Base-by-base conservation (phyloP, 2,797 vertebrate species). In the Gobionotothen gibberifrons region DNA sequence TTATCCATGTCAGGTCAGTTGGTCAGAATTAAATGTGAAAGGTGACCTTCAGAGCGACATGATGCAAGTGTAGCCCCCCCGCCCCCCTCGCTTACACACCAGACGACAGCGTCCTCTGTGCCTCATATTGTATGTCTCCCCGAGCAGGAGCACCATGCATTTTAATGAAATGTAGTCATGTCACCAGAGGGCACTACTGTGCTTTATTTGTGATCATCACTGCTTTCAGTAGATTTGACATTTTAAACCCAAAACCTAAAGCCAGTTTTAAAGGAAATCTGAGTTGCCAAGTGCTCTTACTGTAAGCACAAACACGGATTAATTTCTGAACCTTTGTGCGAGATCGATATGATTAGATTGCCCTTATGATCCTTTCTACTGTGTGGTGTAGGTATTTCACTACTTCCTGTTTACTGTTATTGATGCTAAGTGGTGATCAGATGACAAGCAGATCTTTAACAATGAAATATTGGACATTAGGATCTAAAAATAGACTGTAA, bases 111-210 rank as follows among this genome's bases (percentile, higher is more conserved):
- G 60, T 78, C 70, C 74, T 53, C 57, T 75, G 48, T 66, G 68
- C 46, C 85, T 82, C 59, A 39, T 76, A 53, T 74, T 85, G 79
- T 70, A 58, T 74, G 58, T 82, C 70, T 85, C 78, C 63, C 16
- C 44, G 67, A 80, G 77, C 84, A 78, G 69, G 64, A 78, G 78
- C 66, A 74, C 67, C 51, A 62, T 87, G 90, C 87, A 88, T 93
- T 89, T 92, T 89, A 87, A 92, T 92, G 85, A 83, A 83, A 78
- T 86, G 78, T 82, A 88, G 74, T 92, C 79, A 79, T 90, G 91
- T 92, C 94, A 95, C 93, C 93, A 94, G 93, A 92, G 93, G 94
- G 94, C 92, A 92, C 93, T 87, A 85, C 90, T 89, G 90, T 90
- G 90, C 93, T 91, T 90, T 85, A 85, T 85, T 89, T 88, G 89